Evolutionary conservation across 2,797 vertebrate species (phyloP).

Genomic region (Pseudochirops corinnae): DNA sequence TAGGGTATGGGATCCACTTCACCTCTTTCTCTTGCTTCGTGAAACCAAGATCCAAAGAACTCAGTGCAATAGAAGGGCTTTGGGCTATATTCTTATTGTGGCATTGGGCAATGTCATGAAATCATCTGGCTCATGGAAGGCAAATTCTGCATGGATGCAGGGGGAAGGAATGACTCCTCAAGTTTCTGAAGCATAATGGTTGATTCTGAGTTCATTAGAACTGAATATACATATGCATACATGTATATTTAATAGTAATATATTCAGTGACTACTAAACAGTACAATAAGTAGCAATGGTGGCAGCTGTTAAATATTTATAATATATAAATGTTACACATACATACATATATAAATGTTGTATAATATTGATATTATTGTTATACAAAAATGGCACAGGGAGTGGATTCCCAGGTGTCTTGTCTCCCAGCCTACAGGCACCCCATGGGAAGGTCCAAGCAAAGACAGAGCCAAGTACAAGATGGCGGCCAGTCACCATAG

Average conservation of each 20-base stretch:
- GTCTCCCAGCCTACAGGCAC: conserved; percentile 15
- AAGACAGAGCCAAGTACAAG: conserved; percentile 50
- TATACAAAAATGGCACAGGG: background rate
- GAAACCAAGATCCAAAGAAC: background rate
- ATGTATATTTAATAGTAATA: background rate
- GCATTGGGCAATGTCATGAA: background rate
- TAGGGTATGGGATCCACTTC: background rate
- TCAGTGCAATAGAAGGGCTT: background rate
- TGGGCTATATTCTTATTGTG: conserved; percentile 26
- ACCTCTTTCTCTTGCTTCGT: background rate
- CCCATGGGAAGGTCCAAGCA: conserved; percentile 47
- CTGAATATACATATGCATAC: background rate
- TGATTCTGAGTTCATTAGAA: background rate
- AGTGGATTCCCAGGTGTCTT: conserved; percentile 17
- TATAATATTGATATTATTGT: background rate
- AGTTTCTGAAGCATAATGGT: background rate
- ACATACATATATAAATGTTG: background rate
- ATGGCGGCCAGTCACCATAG: conserved; percentile 74
- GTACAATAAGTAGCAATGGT: background rate
- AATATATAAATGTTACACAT: background rate
- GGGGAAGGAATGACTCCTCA: background rate
- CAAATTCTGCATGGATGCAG: conserved; percentile 26
- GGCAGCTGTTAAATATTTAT: background rate
- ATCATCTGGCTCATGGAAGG: conserved; percentile 28
- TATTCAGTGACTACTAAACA: background rate